Evolutionary conservation across 2,888 invertebrate species (phyloP).

Genomic region (Julus scanicus): DNA sequence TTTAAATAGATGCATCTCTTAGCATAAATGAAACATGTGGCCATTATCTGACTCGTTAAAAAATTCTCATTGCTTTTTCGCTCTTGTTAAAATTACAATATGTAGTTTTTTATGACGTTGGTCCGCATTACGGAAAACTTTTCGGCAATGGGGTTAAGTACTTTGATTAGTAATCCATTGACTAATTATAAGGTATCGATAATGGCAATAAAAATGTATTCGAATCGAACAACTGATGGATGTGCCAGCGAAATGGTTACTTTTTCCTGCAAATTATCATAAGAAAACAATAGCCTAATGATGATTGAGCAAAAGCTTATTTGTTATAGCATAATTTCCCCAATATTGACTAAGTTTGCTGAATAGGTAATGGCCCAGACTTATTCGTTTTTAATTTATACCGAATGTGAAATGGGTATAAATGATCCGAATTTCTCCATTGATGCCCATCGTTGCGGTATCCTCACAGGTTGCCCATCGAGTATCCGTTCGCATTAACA

Average conservation of each 20-base stretch:
- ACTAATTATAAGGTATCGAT: neutral
- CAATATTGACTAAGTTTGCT: neutral
- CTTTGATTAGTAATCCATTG: neutral
- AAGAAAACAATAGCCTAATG: neutral
- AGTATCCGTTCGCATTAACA: neutral
- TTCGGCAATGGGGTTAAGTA: neutral
- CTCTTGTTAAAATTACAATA: no score
- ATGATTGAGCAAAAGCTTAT: conserved; percentile 11
- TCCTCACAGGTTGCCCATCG: neutral
- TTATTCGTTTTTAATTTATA: neutral
- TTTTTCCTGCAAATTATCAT: neutral
- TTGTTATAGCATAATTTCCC: neutral
- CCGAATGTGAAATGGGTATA: neutral
- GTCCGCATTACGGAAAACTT: neutral
- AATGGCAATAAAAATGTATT: neutral
- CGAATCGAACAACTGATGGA: neutral
- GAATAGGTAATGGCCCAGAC: neutral
- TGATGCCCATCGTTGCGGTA: neutral
- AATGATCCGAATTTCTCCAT: neutral
- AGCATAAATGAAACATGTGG: no score
- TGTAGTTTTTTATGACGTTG: no score
- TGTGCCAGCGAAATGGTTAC: neutral
- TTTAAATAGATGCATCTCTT: no score
- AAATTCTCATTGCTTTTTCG: no score
- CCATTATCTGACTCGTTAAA: no score